Evolutionary conservation across 2,797 vertebrate genomes (phyloP), one percentile per base, ranked within the genome.

Genomic region (Echiichthys vipera): DNA sequence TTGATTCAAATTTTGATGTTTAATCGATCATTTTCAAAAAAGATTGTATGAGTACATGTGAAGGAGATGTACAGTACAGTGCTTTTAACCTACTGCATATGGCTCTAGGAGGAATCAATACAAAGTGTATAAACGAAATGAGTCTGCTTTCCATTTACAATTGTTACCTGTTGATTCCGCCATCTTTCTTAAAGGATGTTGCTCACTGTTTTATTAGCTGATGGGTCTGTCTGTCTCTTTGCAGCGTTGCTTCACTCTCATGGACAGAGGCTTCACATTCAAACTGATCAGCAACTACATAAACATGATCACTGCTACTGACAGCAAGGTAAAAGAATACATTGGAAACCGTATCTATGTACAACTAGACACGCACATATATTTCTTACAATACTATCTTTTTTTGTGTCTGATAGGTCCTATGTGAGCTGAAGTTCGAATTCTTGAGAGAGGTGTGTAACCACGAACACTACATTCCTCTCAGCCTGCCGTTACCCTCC

Each of bases 401-500:
- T 11, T 20, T 69, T 18, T 66, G 50, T 70, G 30, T 49, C 34
- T 49, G 17, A 4, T 83, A 99, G 98, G 92, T 91, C 40, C 88
- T 99, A 81, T 96, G 95, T 77, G 96, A 97, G 83, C 94, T 96
- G 87, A 99, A 99, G 88, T 99, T 99, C 90, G 98, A 98, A 69
- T 99, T 99, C 87, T 93, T 99, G 75, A 96, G 97, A 90, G 98
- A 99, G 84, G 96, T 99, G 70, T 99, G 98, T 82, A 98, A 97
- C 84, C 96, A 99, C 1, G 98, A 99, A 76, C 98, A 99, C 88
- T 99, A 98, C 81, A 96, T 99, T 71, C 97, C 97, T 46, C 92
- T 99, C 77, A 99, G 97, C 85, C 93, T 99, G 71, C 98, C 98
- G 13, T 88, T 98, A 65, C 94, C 95, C 40, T 99, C 98, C 2